Base-by-base conservation (phyloP, 2,797 vertebrate species). In the Ambastaia sidthimunki region DNA sequence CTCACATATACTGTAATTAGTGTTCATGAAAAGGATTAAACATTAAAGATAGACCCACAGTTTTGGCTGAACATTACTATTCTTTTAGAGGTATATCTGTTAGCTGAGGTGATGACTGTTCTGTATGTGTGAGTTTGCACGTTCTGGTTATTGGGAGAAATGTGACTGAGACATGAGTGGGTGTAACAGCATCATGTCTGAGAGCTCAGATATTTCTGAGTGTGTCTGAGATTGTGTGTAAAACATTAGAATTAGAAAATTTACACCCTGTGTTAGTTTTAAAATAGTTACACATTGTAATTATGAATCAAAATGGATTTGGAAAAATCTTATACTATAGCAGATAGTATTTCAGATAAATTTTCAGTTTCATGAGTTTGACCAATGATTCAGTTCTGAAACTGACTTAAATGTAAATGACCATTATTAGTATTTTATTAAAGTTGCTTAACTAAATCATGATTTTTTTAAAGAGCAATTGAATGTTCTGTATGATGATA, bases 1-100 rank as follows among this genome's bases (percentile, higher is more conserved):
- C 89, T 89, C 85, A 87, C 80, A 81, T 85, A 88, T 88, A 85
- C 89, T 92, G 89, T 91, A 92, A 91, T 90, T 90, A 87, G 87
- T 86, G 70, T 75, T 75, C 25, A 68, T 62, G 72, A 70, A 59
- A 70, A 75, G 21, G 74, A 78, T 59, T 71, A 63, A 78, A 63
- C 76, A 71, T 70, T 62, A 62, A 74, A 70, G 48, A 57, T 25
- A 65, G 44, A 71, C 67, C 60, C 47, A 52, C 15, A 25, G 59
- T 62, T 65, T 25, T 37, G 52, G 65, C 34, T n/a, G 19, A 76
- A 76, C 52, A 63, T 52, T 5, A 37, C 70, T n/a, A 63, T 62
- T 54, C 62, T 52, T 48, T 65, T 55, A 74, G 54, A 73, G 71
- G n/a, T 60, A 60, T 68, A 76, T 78, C 54, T 21, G 34, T 47